Percentiles rank a stretch among this genome's conserved stretches.
These are phyloP conservation scores for Napeogenes sylphis DNA, from an alignment of 2,888 invertebrate genomes.

Conservation along the genomic window DNA sequence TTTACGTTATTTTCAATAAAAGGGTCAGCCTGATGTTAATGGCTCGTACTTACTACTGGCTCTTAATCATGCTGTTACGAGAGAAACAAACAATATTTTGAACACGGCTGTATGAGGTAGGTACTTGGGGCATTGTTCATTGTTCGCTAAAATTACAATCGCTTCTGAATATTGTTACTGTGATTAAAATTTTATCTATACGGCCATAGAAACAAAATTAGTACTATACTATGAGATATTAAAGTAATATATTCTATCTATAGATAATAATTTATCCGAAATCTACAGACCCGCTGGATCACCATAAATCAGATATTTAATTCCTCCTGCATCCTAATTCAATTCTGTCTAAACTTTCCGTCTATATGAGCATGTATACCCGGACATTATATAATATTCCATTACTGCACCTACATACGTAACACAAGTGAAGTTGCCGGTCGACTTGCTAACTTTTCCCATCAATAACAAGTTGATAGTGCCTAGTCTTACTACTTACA, in stretches of 20 bases:
- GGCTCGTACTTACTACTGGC: constrained; percentile 1
- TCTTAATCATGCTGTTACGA: not conserved
- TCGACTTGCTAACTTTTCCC: constrained; percentile 36
- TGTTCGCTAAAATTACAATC: not conserved
- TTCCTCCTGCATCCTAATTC: not conserved
- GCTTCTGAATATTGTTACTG: not conserved
- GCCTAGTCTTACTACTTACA: constrained; percentile 7
- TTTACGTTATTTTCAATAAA: constrained; percentile 15
- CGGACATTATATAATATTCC: constrained; percentile 5
- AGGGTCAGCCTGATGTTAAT: constrained; percentile 19
- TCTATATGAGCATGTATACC: not conserved
- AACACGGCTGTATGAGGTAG: not conserved
- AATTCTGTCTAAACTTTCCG: not conserved
- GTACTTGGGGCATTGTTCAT: not conserved
- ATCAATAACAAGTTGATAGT: constrained; percentile 42
- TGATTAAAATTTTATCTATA: not conserved
- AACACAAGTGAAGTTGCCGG: not conserved
- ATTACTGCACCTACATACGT: constrained; percentile 3
- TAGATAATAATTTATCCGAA: not conserved
- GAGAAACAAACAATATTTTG: not conserved
- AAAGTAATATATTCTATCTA: too few species aligned
- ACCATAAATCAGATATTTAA: constrained; percentile 3
- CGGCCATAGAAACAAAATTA: too few species aligned
- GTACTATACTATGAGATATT: too few species aligned
- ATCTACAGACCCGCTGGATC: not conserved